phyloP scores from a whole-genome alignment of 2,888 invertebrate genomes.

The Prionchulus punctatus region DNA sequence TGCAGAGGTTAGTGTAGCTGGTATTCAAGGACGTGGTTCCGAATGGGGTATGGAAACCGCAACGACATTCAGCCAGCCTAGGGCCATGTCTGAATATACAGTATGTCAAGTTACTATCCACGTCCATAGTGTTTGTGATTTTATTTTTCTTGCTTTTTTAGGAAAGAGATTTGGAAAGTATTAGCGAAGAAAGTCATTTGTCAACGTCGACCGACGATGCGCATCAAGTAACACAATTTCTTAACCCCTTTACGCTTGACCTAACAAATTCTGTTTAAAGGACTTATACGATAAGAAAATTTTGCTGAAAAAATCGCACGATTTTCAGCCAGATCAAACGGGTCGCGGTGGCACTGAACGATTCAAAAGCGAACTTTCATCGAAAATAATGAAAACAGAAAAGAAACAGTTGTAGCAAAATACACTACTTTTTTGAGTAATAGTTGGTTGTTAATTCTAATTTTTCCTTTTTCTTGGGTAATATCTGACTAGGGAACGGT shows the following conservation, averaged over 20 bases:
- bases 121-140: background rate
- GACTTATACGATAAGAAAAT: conserved; percentile 14
- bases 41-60: conserved; percentile 6
- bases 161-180: conserved; percentile 11
- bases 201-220: background rate
- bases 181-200: conserved; percentile 8
- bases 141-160: conserved; percentile 1
- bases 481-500: too few species aligned
- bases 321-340: conserved; percentile 18
- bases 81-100: conserved; percentile 12
- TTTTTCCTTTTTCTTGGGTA: too few species aligned
- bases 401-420: background rate
- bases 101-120: background rate
- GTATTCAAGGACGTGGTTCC: conserved; percentile 7
- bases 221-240: conserved; percentile 4
- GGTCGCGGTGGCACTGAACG: conserved; percentile 19
- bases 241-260: background rate
- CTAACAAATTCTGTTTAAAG: conserved; percentile 6
- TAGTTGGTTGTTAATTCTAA: too few species aligned
- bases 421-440: too few species aligned
- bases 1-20: conserved; percentile 28
- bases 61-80: conserved; percentile 6
- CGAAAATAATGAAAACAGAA: conserved; percentile 9
- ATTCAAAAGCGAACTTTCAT: conserved; percentile 17
- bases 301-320: conserved; percentile 15